Base-by-base conservation (phyloP, 2,113 vertebrate genomes). In the Martes martes region DNA sequence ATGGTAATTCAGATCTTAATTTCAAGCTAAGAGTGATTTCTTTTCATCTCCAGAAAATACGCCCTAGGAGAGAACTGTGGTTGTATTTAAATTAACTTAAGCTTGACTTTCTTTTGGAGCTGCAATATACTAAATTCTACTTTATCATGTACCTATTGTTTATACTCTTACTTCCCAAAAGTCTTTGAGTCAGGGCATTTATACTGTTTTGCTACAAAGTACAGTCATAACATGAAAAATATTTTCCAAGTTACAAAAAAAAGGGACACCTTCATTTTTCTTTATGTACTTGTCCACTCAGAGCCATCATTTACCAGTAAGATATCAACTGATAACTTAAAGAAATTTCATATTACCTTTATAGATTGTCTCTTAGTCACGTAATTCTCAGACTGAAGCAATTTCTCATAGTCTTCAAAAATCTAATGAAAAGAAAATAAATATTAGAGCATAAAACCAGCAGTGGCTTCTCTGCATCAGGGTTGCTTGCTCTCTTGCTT, bases 311-410 rank as follows among this genome's bases (percentile, higher is more conserved):
- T 87, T 90, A 96, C 7, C 80, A 95, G 50, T 21, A 88, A 94
- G 52, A 52, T 59, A 47, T 23, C 39, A 88, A 81, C 31, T 91
- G 71, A 42, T 28, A 88, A 91, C 47, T 67, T 89, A 89, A 79
- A 79, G 67, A 95, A 76, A 92, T 63, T 42, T 90, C 4, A n/a
- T 55, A 93, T 98, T 99, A 99, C 99, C 99, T 99, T 99, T 98
- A 99, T 98, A 88, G 99, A 99, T 98, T 99, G 99, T 97, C 99
- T 99, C 98, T 99, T 99, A 63, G 99, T 99, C 97, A 99, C 99
- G 0, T 99, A 99, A 98, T 99, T 99, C 98, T 99, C 99, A 82
- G 99, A 99, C 97, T 99, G 99, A 96, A 99, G 99, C 94, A 99
- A 99, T 98, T 99, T 99, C 98, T 99, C 99, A 95, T 99, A 99